A percentile compares a stretch with the other conserved stretches of the same genome.
phyloP scores from a whole-genome alignment of 2,797 vertebrate genomes.

The Babyrousa celebensis region DNA sequence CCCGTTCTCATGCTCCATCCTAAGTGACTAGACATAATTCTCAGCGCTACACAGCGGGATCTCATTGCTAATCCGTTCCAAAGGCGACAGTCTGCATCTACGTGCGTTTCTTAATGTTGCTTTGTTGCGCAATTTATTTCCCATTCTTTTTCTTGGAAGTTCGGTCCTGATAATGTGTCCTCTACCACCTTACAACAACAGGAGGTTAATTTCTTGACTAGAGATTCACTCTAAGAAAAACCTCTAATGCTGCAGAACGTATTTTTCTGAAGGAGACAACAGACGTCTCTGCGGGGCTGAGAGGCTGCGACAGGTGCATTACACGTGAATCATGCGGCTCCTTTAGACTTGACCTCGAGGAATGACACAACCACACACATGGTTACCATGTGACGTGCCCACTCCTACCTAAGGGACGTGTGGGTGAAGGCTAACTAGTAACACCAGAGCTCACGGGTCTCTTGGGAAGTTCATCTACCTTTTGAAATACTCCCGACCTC shows the following conservation, averaged over 20 bases:
- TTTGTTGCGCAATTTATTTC: not conserved
- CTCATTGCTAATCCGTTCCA: too few relatives aligned
- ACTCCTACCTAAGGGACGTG: not conserved
- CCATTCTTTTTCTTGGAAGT: not conserved
- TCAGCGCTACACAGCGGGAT: too few relatives aligned
- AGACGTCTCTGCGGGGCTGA: not conserved
- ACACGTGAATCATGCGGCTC: not conserved
- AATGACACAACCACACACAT: not conserved
- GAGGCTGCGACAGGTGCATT: not conserved
- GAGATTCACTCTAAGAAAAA: constrained; percentile 49
- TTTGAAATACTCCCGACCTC: not conserved
- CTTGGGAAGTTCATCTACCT: not conserved
- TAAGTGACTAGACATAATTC: too few relatives aligned
- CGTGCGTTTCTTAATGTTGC: not conserved
- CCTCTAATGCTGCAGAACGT: not conserved
- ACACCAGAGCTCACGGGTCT: not conserved
- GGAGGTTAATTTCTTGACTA: constrained; percentile 20
- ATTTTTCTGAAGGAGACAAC: constrained; percentile 38
- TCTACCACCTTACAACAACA: not conserved
- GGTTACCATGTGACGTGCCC: not conserved
- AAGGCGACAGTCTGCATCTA: too few relatives aligned
- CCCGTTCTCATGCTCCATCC: too few relatives aligned
- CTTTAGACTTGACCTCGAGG: not conserved
- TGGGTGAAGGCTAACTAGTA: not conserved
- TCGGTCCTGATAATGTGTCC: not conserved